A percentile compares a stretch with the other conserved stretches of the same genome.
Evolutionary conservation across 2,888 invertebrate genomes (phyloP).

Genomic region (Cremastobaeus sp.): DNA sequence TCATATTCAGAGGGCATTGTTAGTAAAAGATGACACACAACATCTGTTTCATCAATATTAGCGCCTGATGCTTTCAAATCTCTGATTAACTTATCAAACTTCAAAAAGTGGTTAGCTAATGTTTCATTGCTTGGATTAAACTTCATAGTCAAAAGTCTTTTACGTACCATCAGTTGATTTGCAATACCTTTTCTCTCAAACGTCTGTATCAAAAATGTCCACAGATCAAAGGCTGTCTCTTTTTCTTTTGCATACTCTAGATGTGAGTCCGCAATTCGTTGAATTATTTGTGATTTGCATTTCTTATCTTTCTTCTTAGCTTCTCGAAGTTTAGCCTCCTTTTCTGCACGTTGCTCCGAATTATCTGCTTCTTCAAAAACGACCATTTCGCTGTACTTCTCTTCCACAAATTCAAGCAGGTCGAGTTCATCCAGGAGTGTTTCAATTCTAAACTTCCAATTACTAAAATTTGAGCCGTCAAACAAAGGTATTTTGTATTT

Average conservation of each 20-base stretch:
- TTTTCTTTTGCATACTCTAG: constrained; percentile 66
- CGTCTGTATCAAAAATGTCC: constrained; percentile 53
- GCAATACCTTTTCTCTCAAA: constrained; percentile 65
- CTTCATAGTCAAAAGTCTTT: constrained; percentile 58
- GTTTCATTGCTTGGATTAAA: constrained; percentile 35
- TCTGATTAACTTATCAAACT: constrained; percentile 56
- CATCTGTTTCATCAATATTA: constrained; percentile 52
- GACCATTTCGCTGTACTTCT: constrained; percentile 21
- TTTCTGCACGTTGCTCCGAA: not conserved
- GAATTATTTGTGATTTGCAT: constrained; percentile 64
- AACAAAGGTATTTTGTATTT: constrained; percentile 38
- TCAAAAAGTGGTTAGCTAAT: constrained; percentile 5
- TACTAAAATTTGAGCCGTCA: constrained; percentile 60
- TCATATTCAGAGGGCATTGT: constrained; percentile 63
- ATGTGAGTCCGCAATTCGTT: constrained; percentile 65
- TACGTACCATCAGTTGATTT: constrained; percentile 64
- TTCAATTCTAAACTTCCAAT: constrained; percentile 57
- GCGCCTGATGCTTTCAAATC: constrained; percentile 62
- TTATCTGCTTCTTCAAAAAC: not conserved
- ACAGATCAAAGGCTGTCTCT: constrained; percentile 62
- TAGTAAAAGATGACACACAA: constrained; percentile 62
- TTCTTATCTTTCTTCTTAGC: constrained; percentile 43
- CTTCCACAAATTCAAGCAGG: constrained; percentile 33
- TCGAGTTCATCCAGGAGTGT: constrained; percentile 51
- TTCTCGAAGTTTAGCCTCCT: not conserved